Evolutionary conservation across 2,888 invertebrate genomes (phyloP).

Genomic region (Drosophila mayaguana): DNA sequence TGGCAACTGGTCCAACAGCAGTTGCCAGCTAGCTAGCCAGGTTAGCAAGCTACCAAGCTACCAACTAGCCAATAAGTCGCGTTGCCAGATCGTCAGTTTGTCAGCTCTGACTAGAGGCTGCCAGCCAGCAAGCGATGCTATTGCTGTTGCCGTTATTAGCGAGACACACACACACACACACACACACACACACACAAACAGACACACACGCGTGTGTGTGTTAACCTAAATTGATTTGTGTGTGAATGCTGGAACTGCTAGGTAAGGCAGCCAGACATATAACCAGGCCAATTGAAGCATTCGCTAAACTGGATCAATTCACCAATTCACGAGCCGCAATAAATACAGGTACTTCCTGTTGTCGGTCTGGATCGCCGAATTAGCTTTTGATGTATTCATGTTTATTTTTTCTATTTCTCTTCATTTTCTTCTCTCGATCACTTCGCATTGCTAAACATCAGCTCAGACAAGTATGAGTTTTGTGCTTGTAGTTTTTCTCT

Average conservation of each 20-base stretch:
- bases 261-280: conserved; percentile 13
- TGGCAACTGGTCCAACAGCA: conserved; percentile 53
- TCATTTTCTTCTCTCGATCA: not conserved
- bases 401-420: not conserved
- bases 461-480: conserved; percentile 16
- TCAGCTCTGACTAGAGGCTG: conserved; percentile 9
- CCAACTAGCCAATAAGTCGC: conserved; percentile 19
- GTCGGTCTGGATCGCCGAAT: conserved; percentile 30
- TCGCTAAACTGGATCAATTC: conserved; percentile 29
- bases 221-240: conserved; percentile 55
- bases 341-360: conserved; percentile 54
- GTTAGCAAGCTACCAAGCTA: conserved; percentile 7
- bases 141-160: conserved; percentile 32
- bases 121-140: conserved; percentile 21
- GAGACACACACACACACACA: too few relatives aligned
- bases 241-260: conserved; percentile 18
- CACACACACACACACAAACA: too few relatives aligned
- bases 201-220: not conserved
- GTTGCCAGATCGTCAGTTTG: not conserved
- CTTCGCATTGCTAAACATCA: conserved; percentile 29
- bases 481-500: conserved; percentile 9
- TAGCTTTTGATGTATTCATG: conserved; percentile 46
- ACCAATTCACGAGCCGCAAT: conserved; percentile 17
- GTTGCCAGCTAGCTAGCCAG: conserved; percentile 9
- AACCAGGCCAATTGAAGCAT: conserved; percentile 53